A percentile compares a stretch with the other conserved stretches of the same genome.
Conservation (phyloP, 2,888 invertebrate genomes). For the Bombylius discolor region DNA sequence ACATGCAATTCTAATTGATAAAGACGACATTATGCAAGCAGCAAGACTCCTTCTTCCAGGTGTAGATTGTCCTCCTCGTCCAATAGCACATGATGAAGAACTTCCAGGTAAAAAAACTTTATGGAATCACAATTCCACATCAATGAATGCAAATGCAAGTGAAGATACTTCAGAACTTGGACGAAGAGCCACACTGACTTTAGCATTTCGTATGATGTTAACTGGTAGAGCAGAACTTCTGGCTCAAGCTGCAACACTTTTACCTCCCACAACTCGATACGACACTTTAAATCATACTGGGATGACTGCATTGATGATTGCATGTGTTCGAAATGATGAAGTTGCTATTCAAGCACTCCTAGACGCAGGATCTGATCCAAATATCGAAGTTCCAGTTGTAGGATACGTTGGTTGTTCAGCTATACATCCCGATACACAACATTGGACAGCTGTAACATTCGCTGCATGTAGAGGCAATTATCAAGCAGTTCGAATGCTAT, state of each 20-base stretch:
- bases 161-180: conserved; percentile 43
- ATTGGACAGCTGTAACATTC: conserved; percentile 84
- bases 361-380: conserved; percentile 71
- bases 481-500: conserved; percentile 50
- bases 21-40: conserved; percentile 80
- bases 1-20: conserved; percentile 62
- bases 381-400: conserved; percentile 57
- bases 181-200: conserved; percentile 50
- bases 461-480: conserved; percentile 47
- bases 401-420: conserved; percentile 37
- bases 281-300: conserved; percentile 70
- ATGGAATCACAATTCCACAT: conserved; percentile 18
- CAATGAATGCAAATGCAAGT: conserved; percentile 19
- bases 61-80: conserved; percentile 75
- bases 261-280: conserved; percentile 56
- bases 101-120: conserved; percentile 34
- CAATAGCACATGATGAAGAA: conserved; percentile 47
- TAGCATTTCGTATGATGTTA: conserved; percentile 68
- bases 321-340: conserved; percentile 68
- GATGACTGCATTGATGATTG: conserved; percentile 71
- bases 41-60: conserved; percentile 74
- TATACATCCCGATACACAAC: conserved; percentile 54
- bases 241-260: conserved; percentile 58
- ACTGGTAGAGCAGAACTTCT: conserved; percentile 70
- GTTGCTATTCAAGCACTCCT: conserved; percentile 57